Conservation (phyloP, 2,113 vertebrate genomes). For the Hippocampus guttulatus region DNA sequence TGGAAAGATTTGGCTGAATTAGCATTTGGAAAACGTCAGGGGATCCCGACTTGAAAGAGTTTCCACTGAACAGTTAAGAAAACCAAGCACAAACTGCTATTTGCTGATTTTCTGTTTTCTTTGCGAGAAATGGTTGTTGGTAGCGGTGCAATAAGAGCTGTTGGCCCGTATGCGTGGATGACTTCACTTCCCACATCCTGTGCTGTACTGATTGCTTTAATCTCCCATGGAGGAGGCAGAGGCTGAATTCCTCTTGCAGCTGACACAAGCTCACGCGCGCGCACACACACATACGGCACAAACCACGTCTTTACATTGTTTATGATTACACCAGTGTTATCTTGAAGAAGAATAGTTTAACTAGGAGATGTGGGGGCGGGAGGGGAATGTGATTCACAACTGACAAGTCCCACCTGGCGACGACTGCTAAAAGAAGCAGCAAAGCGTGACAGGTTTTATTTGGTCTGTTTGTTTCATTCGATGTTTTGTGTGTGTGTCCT, state of each 20-base stretch:
- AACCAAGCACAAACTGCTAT: not conserved
- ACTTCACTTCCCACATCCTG: constrained; percentile 77
- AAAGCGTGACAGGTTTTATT: too few species aligned
- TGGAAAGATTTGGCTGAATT: not conserved
- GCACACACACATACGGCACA: constrained; percentile 12
- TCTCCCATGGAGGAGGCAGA: constrained; percentile 55
- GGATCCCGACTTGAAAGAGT: not conserved
- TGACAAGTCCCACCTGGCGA: not conserved
- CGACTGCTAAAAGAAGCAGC: not conserved
- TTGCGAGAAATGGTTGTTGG: constrained; percentile 29
- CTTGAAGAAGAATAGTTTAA: constrained; percentile 1
- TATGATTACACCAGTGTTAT: not conserved
- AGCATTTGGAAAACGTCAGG: not conserved
- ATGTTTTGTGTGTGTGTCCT: constrained; percentile 18
- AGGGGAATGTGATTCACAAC: not conserved
- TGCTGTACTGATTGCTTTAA: constrained; percentile 67
- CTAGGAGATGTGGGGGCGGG: not conserved
- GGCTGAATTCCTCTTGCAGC: constrained; percentile 60
- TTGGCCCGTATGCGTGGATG: constrained; percentile 65
- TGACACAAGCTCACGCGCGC: constrained; percentile 36
- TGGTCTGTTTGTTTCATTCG: not conserved
- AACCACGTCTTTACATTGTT: constrained; percentile 9
- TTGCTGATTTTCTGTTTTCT: constrained; percentile 14
- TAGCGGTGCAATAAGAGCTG: constrained; percentile 38
- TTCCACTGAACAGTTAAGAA: not conserved